Conservation (phyloP, 2,888 invertebrate species). For the Chirona hameri region DNA sequence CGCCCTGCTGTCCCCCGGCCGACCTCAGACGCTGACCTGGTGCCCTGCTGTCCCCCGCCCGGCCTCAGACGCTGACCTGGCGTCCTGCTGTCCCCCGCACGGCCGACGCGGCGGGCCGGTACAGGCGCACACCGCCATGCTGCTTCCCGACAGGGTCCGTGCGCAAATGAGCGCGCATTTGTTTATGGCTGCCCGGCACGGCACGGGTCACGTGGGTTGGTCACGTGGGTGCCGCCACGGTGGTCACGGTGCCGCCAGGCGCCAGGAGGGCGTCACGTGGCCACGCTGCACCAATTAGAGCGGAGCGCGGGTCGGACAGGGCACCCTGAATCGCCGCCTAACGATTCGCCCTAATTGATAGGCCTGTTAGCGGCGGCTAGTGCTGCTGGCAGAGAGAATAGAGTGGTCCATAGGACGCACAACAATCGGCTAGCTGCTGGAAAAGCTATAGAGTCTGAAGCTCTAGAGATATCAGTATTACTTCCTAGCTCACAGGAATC, state of each 20-base stretch:
- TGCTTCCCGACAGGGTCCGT: neutral
- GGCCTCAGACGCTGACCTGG: too few relatives aligned
- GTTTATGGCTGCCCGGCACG: neutral
- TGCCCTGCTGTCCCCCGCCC: too few relatives aligned
- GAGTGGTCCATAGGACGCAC: too few relatives aligned
- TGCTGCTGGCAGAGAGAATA: neutral
- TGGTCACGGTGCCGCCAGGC: neutral
- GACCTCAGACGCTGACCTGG: too few relatives aligned
- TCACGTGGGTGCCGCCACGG: too few relatives aligned
- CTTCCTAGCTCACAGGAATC: too few relatives aligned
- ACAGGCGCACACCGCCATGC: neutral
- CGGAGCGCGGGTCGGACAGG: neutral
- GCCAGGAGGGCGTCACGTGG: neutral
- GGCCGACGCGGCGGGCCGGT: neutral
- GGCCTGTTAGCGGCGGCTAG: neutral
- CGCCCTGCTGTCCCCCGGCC: too few relatives aligned
- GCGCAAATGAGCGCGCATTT: slow-evolving; percentile 23
- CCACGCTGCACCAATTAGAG: neutral
- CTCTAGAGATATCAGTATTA: too few relatives aligned
- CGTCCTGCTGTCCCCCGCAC: neutral
- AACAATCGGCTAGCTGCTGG: too few relatives aligned
- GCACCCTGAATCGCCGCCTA: neutral
- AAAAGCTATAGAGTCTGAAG: too few relatives aligned
- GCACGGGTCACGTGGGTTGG: neutral
- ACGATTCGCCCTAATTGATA: neutral